Base-by-base conservation (phyloP, 2,888 invertebrate genomes). In the Scaptomyza cyrtandrae region DNA sequence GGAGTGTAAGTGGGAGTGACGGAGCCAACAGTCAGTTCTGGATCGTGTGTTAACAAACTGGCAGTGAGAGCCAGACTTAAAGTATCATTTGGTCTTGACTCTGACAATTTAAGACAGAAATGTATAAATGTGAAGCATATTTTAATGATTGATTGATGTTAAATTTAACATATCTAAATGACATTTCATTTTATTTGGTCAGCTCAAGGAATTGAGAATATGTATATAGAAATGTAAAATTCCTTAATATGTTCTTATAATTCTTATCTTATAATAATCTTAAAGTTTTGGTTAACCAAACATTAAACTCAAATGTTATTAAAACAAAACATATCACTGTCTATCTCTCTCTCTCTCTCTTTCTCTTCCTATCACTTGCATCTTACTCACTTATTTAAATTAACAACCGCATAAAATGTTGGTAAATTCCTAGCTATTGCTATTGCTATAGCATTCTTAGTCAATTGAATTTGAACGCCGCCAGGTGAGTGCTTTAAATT, bases 391-490 rank as follows among this genome's bases (percentile, higher is more conserved):
- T 50, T 43, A 48, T 50, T 52, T 31, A 44, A 59, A 69, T 61
- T 53, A 59, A 31, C 19, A 13, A 29, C 31, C 31, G 2, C 54
- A 24, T 24, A 66, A 61, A 61, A 43, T 67, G 54, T 24, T 14
- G 19, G 27, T 7, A 2, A 2, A 39, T 58, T 53, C 59, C 66
- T 43, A 14, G 49, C n/a, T n/a, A n/a, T n/a, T n/a, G 35, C 62
- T 45, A 67, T 63, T 63, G 29, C 33, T 48, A 57, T 63, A 71
- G 19, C 19, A 19, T 19, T 19, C 19, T 19, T 19, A 19, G 53
- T 87, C 82, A 85, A 83, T 85, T 85, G 81, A 81, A 82, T 81
- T 85, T 85, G 59, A 85, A 71, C 71, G 70, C 62, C 60, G 62
- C 33, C 71, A 82, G 83, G 71, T 77, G 73, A 67, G 54, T 63